Base-by-base conservation (phyloP, 2,888 invertebrate genomes). In the Eristalis pertinax region DNA sequence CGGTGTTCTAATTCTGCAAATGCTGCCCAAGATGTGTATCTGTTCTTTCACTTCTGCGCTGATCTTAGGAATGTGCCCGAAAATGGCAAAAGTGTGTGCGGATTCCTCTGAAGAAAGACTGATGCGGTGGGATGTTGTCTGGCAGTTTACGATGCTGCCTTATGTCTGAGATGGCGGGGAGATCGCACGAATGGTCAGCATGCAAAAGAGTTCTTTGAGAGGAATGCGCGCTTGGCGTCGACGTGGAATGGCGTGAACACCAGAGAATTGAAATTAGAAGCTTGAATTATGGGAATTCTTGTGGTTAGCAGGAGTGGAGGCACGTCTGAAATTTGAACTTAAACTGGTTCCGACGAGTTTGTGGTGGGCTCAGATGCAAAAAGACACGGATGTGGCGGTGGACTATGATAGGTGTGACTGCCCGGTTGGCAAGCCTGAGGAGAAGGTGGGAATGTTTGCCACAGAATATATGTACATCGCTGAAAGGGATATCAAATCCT, bases 1-100 rank as follows among this genome's bases (percentile, higher is more conserved):
- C 50, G 19, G 50, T 19, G 50, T 50, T 19, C 50, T 50, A 50
- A 50, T 50, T 50, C 50, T 50, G 50, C 50, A 50, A 50, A 50
- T n/a, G 43, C 43, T 43, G 43, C n/a, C 43, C 43, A 43, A 43
- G 43, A 43, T 43, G 19, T 50, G 19, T 50, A 50, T 19, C 50
- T 50, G 19, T 50, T 19, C 50, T 19, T 19, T 19, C 50, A 32
- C 10, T 19, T 19, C 50, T 5, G 19, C 19, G 4, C 50, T 50
- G 50, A 19, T 26, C 67, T n/a, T n/a, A 24, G 70, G 70, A 68
- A 68, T 68, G 68, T 56, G 22, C 22, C 60, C 70, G 22, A 70
- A 70, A 70, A 60, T 70, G 58, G 69, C 69, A 35, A 38, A n/a
- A 60, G 19, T 50, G 50, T 70, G 58, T 60, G 29, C 69, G 15